Conservation (phyloP, 2,888 invertebrate genomes). For the Thalpophila matura region DNA sequence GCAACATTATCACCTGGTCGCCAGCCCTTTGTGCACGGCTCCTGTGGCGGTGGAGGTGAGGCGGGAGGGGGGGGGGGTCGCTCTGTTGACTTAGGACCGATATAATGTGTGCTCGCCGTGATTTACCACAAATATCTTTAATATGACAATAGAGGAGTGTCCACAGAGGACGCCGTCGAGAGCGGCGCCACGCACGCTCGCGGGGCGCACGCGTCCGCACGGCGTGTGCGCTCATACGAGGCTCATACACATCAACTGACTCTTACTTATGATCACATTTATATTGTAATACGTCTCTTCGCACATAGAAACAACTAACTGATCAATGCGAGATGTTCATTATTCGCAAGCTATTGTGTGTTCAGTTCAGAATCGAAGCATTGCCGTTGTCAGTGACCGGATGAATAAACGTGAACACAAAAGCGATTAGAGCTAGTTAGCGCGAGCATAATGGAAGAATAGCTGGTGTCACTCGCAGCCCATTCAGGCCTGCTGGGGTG, state of each 20-base stretch:
- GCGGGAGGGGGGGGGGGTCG: not conserved
- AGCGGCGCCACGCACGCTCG: not conserved
- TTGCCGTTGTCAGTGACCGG: conserved; percentile 10
- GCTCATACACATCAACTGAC: too few species aligned
- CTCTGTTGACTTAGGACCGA: conserved; percentile 55
- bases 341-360: conserved; percentile 1
- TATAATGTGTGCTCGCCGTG: conserved; percentile 18
- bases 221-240: not conserved
- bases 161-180: not conserved
- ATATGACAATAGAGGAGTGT: conserved; percentile 10
- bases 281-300: not conserved
- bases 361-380: not conserved
- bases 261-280: too few species aligned
- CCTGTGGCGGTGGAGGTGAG: not conserved
- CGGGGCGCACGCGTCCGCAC: not conserved
- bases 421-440: conserved; percentile 40
- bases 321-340: conserved; percentile 1
- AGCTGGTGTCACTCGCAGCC: not conserved
- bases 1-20: conserved; percentile 4
- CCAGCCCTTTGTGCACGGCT: conserved; percentile 1
- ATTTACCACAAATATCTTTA: conserved; percentile 46
- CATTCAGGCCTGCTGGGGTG: not conserved
- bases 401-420: conserved; percentile 35
- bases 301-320: not conserved
- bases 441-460: conserved; percentile 24